phyloP scores from a whole-genome alignment of 2,888 invertebrate genomes.

The Mimumesa dahlbomi region DNA sequence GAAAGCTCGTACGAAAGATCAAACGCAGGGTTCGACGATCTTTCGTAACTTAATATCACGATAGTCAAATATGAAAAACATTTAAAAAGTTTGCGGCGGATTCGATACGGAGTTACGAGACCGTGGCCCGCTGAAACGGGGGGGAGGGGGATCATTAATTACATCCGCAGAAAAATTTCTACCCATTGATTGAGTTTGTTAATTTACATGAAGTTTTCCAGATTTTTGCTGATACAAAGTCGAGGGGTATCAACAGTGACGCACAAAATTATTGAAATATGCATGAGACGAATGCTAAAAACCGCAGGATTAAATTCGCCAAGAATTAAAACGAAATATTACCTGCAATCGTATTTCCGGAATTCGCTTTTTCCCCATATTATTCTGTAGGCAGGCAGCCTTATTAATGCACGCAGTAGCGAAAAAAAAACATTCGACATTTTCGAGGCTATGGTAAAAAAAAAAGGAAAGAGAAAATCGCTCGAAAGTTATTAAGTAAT shows the following conservation, averaged over 20 bases:
- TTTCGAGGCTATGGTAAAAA: too few species aligned
- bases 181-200: too few species aligned
- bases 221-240: constrained; percentile 17
- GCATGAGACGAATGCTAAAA: constrained; percentile 39
- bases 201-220: constrained; percentile 25
- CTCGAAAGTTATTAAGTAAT: too few species aligned
- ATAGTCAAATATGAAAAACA: constrained; percentile 27
- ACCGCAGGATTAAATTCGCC: constrained; percentile 39
- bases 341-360: constrained; percentile 28
- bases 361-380: constrained; percentile 22
- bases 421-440: too few species aligned
- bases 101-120: too few species aligned
- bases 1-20: constrained; percentile 36
- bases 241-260: constrained; percentile 21
- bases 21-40: constrained; percentile 22
- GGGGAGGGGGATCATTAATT: too few species aligned
- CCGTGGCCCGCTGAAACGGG: too few species aligned
- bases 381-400: constrained; percentile 12
- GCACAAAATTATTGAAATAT: constrained; percentile 49
- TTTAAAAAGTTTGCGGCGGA: too few species aligned
- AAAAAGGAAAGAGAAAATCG: too few species aligned
- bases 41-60: constrained; percentile 33
- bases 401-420: constrained; percentile 19
- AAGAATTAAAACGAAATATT: constrained; percentile 45
- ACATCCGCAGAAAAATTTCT: too few species aligned